phyloP scores from a whole-genome alignment of 2,888 invertebrate genomes.

The Caenorhabditis becei region DNA sequence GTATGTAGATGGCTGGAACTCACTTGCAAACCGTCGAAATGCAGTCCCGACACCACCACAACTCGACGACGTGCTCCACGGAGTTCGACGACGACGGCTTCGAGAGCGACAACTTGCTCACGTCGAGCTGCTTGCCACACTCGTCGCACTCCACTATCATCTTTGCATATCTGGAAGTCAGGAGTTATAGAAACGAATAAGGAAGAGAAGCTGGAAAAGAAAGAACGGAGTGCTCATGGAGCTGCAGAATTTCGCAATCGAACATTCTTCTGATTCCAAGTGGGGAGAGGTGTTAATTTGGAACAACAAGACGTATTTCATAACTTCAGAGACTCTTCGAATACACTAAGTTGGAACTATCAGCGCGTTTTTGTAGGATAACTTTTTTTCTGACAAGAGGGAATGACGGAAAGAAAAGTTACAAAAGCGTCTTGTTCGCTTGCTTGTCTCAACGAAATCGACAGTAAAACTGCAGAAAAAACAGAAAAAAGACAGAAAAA shows the following conservation, averaged over 20 bases:
- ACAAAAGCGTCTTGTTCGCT: background rate
- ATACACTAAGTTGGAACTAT: too few species aligned
- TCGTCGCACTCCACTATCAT: slow-evolving; percentile 66
- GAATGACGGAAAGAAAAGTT: background rate
- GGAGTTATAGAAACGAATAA: background rate
- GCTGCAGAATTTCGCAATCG: background rate
- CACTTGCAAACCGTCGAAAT: slow-evolving; percentile 72
- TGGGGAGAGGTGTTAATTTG: background rate
- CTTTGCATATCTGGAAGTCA: slow-evolving; percentile 46
- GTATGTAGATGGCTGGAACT: slow-evolving; percentile 52
- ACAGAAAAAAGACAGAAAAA: slow-evolving; percentile 5
- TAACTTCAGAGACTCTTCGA: background rate
- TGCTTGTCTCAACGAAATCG: background rate
- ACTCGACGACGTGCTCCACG: slow-evolving; percentile 58
- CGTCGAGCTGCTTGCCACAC: slow-evolving; percentile 59
- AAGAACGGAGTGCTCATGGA: background rate
- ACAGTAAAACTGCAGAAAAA: slow-evolving; percentile 6
- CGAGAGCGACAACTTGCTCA: slow-evolving; percentile 26
- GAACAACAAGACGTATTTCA: background rate
- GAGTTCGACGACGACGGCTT: slow-evolving; percentile 42
- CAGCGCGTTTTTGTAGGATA: slow-evolving; percentile 9
- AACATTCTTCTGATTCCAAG: too few species aligned
- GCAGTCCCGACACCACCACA: slow-evolving; percentile 76
- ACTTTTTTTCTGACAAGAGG: background rate
- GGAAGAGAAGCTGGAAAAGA: background rate